Evolutionary conservation across 1,140 invertebrate species (phyloP).

Genomic region (Drosophila azteca): DNA sequence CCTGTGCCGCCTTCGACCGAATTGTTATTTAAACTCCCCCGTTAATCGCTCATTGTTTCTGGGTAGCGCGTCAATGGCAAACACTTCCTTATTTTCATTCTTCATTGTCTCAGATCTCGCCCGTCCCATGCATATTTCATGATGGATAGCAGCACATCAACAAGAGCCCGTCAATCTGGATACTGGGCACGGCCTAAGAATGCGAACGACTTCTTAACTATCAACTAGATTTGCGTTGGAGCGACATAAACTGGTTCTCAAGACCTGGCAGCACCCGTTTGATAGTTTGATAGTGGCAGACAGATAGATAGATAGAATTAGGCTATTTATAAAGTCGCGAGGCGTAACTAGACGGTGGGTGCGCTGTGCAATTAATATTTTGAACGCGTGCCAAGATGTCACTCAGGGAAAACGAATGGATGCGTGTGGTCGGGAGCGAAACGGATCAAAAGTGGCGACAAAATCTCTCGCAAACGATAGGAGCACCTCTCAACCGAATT

Average conservation of each 20-base stretch:
- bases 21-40: conserved; percentile 14
- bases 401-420: conserved; percentile 17
- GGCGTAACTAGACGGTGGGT: conserved; percentile 19
- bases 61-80: conserved; percentile 17
- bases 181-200: neutral
- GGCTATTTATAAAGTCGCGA: conserved; percentile 42
- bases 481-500: neutral
- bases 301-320: no score
- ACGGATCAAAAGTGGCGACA: conserved; percentile 1
- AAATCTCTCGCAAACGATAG: conserved; percentile 20
- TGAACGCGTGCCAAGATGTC: conserved; percentile 61
- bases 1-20: neutral
- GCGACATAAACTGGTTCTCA: conserved; percentile 38
- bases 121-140: conserved; percentile 59
- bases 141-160: conserved; percentile 30
- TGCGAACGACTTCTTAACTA: conserved; percentile 1
- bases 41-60: conserved; percentile 18
- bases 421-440: neutral
- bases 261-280: neutral
- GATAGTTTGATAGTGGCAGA: no score
- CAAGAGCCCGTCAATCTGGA: conserved; percentile 17
- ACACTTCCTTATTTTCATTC: conserved; percentile 38
- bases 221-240: conserved; percentile 9
- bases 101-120: conserved; percentile 8
- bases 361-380: conserved; percentile 41